Base-by-base conservation (phyloP, 2,797 vertebrate genomes). In the Aulostomus chinensis region DNA sequence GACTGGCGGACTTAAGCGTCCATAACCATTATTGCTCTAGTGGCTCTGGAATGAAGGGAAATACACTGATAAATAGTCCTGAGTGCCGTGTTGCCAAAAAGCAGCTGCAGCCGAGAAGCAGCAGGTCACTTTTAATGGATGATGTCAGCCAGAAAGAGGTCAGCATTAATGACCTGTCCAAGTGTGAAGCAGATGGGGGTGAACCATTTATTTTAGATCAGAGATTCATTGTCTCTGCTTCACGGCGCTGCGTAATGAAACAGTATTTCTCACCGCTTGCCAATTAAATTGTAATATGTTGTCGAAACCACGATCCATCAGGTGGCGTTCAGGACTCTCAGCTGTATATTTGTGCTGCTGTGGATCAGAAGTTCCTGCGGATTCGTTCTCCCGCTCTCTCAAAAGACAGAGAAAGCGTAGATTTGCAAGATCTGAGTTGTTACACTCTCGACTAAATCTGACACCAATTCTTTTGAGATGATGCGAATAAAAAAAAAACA, bases 61-160 rank as follows among this genome's bases (percentile, higher is more conserved):
- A 5, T 80, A 73, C 53, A 67, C 68, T n/a, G n/a, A 69, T 47
- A 52, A 59, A 69, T 49, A 52, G 58, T 73, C 56, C 25, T 24
- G 28, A 22, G 10, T 5, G 51, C 57, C 32, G 7, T 47, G 55
- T 35, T 32, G 35, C 35, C 32, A 68, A 60, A 17, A 41, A n/a
- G 30, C 20, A 49, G 18, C 39, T 26, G 40, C 68, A 60, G 64
- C 58, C 53, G 16, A 49, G 56, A 15, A 52, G 56, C 42, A 51
- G 43, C 70, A 30, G 56, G 70, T 61, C 22, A 43, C 72, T 73
- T 76, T 47, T 41, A 51, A 61, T 46, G 20, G 11, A 16, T n/a
- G 13, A 41, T 20, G 7, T 8, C 2, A 21, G 33, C 48, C 28
- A 29, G 37, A 54, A 34, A 42, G 49, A 60, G 55, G 65, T 58